These are phyloP conservation scores for Nephrotoma appendiculata DNA, from an alignment of 2,888 invertebrate species.

Conservation along the genomic window DNA sequence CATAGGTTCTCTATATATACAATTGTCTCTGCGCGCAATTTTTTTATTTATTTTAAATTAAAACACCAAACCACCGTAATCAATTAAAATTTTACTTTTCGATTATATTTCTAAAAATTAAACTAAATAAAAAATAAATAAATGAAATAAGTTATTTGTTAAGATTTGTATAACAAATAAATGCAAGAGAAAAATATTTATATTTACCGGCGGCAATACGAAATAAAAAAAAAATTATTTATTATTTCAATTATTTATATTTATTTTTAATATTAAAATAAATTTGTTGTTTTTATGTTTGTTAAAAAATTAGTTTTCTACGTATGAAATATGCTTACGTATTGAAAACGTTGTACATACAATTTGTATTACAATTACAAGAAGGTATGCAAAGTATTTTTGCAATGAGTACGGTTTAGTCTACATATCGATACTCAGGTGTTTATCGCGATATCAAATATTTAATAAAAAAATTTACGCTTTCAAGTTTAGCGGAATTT, in stretches of 20 bases:
- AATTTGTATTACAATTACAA: not conserved
- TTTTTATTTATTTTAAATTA: not conserved
- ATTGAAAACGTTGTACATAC: not conserved
- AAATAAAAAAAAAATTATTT: not conserved
- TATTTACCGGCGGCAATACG: not conserved
- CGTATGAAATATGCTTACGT: not conserved
- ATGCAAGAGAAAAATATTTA: not conserved
- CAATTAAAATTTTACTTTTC: not conserved
- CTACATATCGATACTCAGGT: not conserved
- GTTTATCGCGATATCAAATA: not conserved
- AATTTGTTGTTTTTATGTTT: not conserved
- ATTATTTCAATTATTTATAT: not conserved
- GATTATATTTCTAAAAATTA: not conserved
- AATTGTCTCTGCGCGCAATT: too few species aligned
- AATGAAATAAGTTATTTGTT: not conserved
- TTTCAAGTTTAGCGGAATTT: not conserved
- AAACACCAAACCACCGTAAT: not conserved
- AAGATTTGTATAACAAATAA: not conserved
- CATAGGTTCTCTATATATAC: not conserved
- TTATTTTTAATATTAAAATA: not conserved
- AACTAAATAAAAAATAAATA: not conserved
- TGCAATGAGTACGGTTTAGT: not conserved
- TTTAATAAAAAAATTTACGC: not conserved
- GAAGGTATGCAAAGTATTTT: not conserved
- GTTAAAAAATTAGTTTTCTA: not conserved